Conservation (phyloP, 2,888 invertebrate species). For the Clunio marinus region DNA sequence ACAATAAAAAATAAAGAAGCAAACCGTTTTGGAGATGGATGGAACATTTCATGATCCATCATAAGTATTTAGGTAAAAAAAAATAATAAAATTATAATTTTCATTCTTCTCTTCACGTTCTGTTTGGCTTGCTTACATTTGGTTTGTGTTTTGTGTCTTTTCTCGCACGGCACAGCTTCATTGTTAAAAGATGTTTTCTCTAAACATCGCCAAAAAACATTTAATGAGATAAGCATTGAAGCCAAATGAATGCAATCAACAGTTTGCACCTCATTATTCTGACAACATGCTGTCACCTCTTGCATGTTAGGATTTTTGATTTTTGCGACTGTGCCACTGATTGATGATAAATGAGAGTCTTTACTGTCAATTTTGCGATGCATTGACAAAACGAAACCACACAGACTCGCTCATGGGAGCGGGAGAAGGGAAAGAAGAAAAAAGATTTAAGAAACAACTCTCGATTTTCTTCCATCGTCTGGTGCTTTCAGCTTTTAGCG, state of each 20-base stretch:
- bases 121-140: not conserved
- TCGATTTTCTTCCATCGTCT: not conserved
- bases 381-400: slow-evolving; percentile 16
- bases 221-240: no score
- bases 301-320: not conserved
- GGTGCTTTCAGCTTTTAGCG: not conserved
- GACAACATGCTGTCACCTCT: slow-evolving; percentile 3
- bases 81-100: no score
- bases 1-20: not conserved
- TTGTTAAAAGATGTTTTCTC: no score
- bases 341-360: not conserved
- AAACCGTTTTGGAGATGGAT: not conserved
- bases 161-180: no score
- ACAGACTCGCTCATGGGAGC: not conserved
- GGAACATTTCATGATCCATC: not conserved
- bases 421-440: slow-evolving; percentile 1
- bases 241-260: not conserved
- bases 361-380: slow-evolving; percentile 9
- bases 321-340: not conserved
- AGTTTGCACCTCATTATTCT: not conserved
- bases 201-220: no score
- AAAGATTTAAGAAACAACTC: slow-evolving; percentile 18
- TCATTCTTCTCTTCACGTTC: slow-evolving; percentile 9
- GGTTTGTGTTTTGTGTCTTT: no score
- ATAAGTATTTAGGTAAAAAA: slow-evolving; percentile 8